A percentile compares a stretch with the other conserved stretches of the same genome.
These are phyloP conservation scores for Sipha flava DNA, from an alignment of 1,140 invertebrate species.

Conservation along the genomic window DNA sequence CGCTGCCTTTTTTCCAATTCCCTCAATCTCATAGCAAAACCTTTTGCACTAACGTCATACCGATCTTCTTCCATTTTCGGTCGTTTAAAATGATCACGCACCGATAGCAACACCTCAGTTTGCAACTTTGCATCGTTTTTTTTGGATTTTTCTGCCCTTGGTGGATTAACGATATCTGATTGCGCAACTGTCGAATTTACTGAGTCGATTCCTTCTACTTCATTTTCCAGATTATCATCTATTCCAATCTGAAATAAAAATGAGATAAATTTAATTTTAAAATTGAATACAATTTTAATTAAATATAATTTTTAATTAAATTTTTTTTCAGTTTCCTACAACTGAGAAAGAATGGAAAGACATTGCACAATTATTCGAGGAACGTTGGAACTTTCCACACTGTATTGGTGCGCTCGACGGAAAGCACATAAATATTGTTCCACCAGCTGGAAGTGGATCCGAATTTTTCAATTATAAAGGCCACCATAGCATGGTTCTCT, in stretches of 20 bases:
- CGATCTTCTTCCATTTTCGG: too few species aligned
- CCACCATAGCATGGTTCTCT: conserved; percentile 37
- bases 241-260: neutral
- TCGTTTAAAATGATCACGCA: too few species aligned
- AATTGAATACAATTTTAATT: too few species aligned
- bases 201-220: neutral
- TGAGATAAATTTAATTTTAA: neutral
- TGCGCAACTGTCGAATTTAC: neutral
- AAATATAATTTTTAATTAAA: too few species aligned
- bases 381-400: conserved; percentile 46
- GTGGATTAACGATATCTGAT: neutral
- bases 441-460: neutral
- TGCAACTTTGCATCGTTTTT: too few species aligned
- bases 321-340: conserved; percentile 36
- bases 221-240: neutral
- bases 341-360: conserved; percentile 38
- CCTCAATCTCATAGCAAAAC: neutral
- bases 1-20: neutral
- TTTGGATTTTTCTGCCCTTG: neutral
- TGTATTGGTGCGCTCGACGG: conserved; percentile 45
- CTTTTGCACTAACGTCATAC: neutral
- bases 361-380: conserved; percentile 41
- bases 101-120: too few species aligned
- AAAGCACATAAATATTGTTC: neutral
- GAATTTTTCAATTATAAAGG: conserved; percentile 38